Evolutionary conservation across 1,140 invertebrate species (phyloP).

Genomic region (Myzus persicae): DNA sequence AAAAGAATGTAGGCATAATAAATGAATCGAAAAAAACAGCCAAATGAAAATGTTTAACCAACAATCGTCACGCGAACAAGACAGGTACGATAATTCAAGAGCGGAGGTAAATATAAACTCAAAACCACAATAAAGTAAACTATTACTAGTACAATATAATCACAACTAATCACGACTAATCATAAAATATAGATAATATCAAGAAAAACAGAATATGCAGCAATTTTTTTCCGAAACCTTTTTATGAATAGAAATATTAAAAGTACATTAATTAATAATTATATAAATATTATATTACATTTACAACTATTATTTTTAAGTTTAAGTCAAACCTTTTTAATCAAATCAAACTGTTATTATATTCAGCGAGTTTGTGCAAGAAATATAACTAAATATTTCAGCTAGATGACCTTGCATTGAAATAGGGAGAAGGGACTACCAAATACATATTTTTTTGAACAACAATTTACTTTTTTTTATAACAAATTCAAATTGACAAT

Average conservation of each 20-base stretch:
- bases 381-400: neutral
- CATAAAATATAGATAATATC: no score
- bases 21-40: neutral
- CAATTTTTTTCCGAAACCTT: neutral
- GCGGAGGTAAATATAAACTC: neutral
- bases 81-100: neutral
- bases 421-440: neutral
- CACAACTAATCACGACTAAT: no score
- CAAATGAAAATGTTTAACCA: conserved; percentile 11
- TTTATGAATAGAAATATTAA: neutral
- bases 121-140: neutral
- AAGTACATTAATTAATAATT: neutral
- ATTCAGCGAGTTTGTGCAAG: neutral
- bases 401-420: neutral
- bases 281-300: no score
- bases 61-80: neutral
- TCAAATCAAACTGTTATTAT: neutral
- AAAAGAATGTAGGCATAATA: neutral
- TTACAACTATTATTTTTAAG: neutral
- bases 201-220: neutral
- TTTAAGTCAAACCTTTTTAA: neutral
- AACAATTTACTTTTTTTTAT: no score
- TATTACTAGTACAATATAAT: neutral
- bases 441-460: no score
- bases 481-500: no score